These are phyloP conservation scores for Cotesia typhae DNA, from an alignment of 1,140 invertebrate species.

Conservation along the genomic window DNA sequence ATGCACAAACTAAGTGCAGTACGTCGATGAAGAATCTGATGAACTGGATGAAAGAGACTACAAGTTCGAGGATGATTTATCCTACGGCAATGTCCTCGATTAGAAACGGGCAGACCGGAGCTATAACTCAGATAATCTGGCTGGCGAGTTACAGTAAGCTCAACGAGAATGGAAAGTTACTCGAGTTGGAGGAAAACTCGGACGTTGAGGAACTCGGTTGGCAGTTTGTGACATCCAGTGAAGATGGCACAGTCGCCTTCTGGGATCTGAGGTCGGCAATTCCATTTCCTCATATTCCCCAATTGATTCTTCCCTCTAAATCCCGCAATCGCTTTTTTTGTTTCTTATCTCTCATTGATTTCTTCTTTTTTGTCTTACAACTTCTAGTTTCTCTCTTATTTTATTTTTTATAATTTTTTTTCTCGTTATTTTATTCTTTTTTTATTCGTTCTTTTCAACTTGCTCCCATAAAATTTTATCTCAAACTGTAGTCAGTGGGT, in stretches of 20 bases:
- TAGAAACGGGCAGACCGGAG: constrained; percentile 69
- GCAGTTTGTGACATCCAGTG: constrained; percentile 72
- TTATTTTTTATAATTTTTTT: not conserved
- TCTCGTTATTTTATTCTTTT: constrained; percentile 15
- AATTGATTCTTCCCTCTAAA: constrained; percentile 25
- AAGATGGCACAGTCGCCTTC: constrained; percentile 74
- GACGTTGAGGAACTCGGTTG: constrained; percentile 60
- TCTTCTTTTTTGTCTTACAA: constrained; percentile 8
- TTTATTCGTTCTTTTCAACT: constrained; percentile 24
- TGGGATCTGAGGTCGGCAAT: constrained; percentile 71
- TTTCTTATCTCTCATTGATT: constrained; percentile 18
- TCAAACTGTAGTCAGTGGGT: constrained; percentile 10
- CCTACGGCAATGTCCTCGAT: constrained; percentile 71
- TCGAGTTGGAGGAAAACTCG: constrained; percentile 53
- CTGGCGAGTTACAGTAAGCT: constrained; percentile 70
- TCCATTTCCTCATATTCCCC: constrained; percentile 20
- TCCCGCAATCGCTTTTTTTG: not conserved
- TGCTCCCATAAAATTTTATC: constrained; percentile 28
- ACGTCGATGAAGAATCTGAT: constrained; percentile 71
- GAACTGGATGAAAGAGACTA: constrained; percentile 73
- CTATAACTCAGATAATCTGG: constrained; percentile 75
- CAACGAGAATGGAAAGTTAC: constrained; percentile 69
- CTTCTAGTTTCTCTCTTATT: no score
- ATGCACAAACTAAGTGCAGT: constrained; percentile 70
- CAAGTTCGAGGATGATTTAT: constrained; percentile 67